Conservation (phyloP, 2,888 invertebrate species). For the Ametastegia equiseti region DNA sequence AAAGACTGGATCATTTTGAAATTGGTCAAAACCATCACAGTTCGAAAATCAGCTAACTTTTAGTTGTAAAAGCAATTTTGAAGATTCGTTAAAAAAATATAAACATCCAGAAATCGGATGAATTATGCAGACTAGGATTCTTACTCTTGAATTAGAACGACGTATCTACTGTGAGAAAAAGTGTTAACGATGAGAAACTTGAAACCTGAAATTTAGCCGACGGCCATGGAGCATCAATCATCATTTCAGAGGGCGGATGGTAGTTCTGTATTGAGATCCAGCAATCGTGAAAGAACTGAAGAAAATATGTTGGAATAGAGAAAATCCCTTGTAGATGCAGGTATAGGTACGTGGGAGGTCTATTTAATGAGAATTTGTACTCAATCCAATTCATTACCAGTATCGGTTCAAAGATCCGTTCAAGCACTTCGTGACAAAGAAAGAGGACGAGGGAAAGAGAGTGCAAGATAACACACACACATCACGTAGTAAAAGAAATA, state of each 20-base stretch:
- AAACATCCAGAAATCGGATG: no score
- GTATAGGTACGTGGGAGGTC: neutral
- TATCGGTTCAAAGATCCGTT: slow-evolving; percentile 5
- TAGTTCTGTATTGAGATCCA: neutral
- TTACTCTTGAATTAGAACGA: neutral
- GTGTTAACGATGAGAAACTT: neutral
- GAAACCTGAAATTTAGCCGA: neutral
- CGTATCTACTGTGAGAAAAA: neutral
- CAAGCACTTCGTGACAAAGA: neutral
- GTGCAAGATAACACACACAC: neutral
- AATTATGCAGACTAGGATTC: no score
- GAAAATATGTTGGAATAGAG: neutral
- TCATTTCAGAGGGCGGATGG: neutral
- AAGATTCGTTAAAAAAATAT: no score
- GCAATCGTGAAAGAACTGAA: neutral
- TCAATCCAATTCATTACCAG: slow-evolving; percentile 24
- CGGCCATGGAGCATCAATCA: neutral
- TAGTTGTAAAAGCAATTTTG: no score
- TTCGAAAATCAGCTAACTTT: no score
- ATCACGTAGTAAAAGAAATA: neutral
- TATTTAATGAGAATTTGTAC: neutral
- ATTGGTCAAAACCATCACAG: no score
- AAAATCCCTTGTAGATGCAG: neutral
- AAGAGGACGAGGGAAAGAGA: neutral
- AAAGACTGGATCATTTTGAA: no score